These are phyloP conservation scores for Mastomys natalensis DNA, from an alignment of 2,113 vertebrate genomes.

Conservation along the genomic window DNA sequence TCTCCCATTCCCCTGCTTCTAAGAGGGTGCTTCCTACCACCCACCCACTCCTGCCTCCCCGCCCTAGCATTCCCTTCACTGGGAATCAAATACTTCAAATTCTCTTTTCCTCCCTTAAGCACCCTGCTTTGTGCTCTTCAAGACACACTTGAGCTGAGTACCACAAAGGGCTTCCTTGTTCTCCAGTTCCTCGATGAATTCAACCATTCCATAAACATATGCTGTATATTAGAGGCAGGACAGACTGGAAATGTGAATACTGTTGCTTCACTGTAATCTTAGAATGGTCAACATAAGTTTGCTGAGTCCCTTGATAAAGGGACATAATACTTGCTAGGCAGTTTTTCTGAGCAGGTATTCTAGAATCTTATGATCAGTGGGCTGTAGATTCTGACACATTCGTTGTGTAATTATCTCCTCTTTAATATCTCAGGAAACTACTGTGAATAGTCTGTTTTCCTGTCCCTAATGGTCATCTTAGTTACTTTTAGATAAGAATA, in stretches of 20 bases:
- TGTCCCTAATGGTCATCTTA: background rate
- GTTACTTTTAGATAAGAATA: background rate
- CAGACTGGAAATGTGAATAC: background rate
- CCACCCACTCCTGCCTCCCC: no score
- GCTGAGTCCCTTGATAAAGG: background rate
- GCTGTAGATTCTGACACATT: background rate
- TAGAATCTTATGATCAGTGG: background rate
- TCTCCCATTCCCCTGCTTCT: no score
- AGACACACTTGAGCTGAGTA: background rate
- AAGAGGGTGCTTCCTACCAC: no score
- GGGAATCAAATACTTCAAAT: background rate
- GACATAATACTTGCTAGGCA: background rate
- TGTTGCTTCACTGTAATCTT: background rate
- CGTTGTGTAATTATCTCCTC: background rate
- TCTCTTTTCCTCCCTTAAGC: background rate
- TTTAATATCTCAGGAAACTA: background rate
- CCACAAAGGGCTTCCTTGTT: constrained; percentile 11
- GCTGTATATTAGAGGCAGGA: background rate
- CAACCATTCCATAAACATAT: background rate
- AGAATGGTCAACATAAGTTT: background rate
- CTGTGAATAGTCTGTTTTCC: background rate
- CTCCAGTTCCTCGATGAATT: background rate
- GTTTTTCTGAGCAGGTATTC: background rate
- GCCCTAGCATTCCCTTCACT: no score
- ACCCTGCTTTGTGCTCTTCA: background rate